Evolutionary conservation across 1,140 invertebrate genomes (phyloP), one percentile per base, ranked within the genome.

Genomic region (Lepidurus apus): DNA sequence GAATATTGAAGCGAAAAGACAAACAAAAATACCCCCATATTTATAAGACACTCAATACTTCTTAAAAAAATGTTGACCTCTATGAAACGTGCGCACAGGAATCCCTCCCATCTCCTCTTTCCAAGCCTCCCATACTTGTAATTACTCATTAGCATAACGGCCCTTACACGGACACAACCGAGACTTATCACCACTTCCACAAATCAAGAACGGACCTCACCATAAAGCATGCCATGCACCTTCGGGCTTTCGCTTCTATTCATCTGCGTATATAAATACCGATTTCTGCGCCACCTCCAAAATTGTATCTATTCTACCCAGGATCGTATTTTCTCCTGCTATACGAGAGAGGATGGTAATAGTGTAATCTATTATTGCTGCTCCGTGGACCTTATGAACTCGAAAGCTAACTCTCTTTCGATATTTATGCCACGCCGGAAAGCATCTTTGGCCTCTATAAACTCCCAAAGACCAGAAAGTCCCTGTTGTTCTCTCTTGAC

Each of bases 121-220:
- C 21, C 53, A 65, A 65, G 53, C 53, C 53, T 65, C 53, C 53
- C 8, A 65, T 65, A 21, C 53, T 65, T n/a, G 53, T 65, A 65
- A 65, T 65, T 65, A 65, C 53, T 65, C 53, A 65, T 65, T 65
- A 65, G 53, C 53, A 65, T 65, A 65, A 65, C 53, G 53, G 13
- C 53, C 53, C 53, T 65, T 65, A 65, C 53, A 65, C 53, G 53
- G n/a, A 65, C 53, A 65, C 53, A 65, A 65, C 17, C 53, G 53
- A 65, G 53, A 65, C 53, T 65, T 65, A 65, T 65, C 53, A 65
- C 53, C 53, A 65, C 53, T 65, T 65, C 53, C 53, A 65, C 53
- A 65, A 65, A 65, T 65, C 53, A 65, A 65, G 53, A 65, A 65
- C 53, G 53, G 53, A 65, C 53, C 53, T 65, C n/a, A 65, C 53